A percentile compares a stretch with the other conserved stretches of the same genome.
These are phyloP conservation scores for Dryococelus australis DNA, from an alignment of 2,888 invertebrate genomes.

Conservation along the genomic window DNA sequence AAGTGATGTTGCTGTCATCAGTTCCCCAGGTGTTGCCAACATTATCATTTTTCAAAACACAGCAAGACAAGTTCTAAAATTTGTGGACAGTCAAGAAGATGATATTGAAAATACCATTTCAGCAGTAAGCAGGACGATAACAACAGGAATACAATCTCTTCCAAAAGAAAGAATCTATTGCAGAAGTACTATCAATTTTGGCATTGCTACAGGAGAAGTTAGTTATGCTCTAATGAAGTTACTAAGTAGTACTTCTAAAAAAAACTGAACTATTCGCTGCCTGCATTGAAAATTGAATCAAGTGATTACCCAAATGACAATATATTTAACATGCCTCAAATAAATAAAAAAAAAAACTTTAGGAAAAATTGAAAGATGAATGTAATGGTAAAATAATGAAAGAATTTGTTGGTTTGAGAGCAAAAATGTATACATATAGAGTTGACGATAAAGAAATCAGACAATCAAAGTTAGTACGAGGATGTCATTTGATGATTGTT, in stretches of 20 bases:
- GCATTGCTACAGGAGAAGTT: too few relatives aligned
- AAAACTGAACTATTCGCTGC: slow-evolving; percentile 23
- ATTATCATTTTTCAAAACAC: background rate
- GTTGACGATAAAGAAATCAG: too few relatives aligned
- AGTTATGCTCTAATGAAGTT: background rate
- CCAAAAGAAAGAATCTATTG: background rate
- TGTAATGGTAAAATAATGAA: too few relatives aligned
- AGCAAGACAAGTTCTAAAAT: slow-evolving; percentile 24
- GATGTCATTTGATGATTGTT: too few relatives aligned
- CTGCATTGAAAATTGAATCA: too few relatives aligned
- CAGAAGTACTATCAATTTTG: slow-evolving; percentile 16
- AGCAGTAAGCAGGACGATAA: background rate
- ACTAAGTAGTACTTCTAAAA: background rate
- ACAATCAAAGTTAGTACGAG: too few relatives aligned
- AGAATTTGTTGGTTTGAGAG: too few relatives aligned
- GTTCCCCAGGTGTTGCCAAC: slow-evolving; percentile 10
- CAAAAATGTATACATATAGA: too few relatives aligned
- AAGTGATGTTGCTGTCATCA: background rate
- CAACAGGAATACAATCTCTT: background rate
- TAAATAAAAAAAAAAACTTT: too few relatives aligned
- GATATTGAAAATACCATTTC: slow-evolving; percentile 17
- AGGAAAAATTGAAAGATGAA: too few relatives aligned
- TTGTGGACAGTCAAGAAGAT: slow-evolving; percentile 12
- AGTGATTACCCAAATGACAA: too few relatives aligned
- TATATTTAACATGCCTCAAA: too few relatives aligned